These are phyloP conservation scores for Acomys russatus DNA, from an alignment of 2,797 vertebrate genomes.

Conservation along the genomic window DNA sequence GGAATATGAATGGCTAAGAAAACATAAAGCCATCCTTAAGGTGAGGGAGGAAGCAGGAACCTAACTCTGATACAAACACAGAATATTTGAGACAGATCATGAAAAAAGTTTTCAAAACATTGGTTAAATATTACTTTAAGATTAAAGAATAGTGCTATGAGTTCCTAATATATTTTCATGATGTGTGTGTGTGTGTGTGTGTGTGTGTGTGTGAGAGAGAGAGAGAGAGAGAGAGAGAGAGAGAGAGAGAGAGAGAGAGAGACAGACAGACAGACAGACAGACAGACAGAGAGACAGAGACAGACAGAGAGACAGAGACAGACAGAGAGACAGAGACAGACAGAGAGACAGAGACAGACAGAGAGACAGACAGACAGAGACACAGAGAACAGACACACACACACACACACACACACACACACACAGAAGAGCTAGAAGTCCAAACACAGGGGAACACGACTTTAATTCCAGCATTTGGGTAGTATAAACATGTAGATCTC, in stretches of 20 bases:
- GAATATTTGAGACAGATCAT: background rate
- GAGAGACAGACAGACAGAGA: too few relatives aligned
- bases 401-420: too few relatives aligned
- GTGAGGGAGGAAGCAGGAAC: background rate
- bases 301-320: too few relatives aligned
- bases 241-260: too few relatives aligned
- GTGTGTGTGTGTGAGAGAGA: background rate
- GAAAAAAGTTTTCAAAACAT: conserved; percentile 5
- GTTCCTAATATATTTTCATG: conserved; percentile 8
- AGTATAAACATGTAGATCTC: background rate
- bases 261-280: too few relatives aligned
- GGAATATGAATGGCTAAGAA: conserved; percentile 52
- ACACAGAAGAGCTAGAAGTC: background rate
- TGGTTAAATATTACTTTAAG: conserved; percentile 32
- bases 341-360: too few relatives aligned
- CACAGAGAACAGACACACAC: too few relatives aligned
- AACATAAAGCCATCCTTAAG: background rate
- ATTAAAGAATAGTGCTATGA: background rate
- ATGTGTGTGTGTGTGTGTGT: background rate
- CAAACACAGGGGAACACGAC: background rate
- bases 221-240: too few relatives aligned
- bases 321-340: too few relatives aligned
- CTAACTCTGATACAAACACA: background rate
- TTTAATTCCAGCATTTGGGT: background rate
- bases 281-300: too few relatives aligned